phyloP scores from a whole-genome alignment of 1,140 invertebrate genomes.

The Calephelis virginiensis region DNA sequence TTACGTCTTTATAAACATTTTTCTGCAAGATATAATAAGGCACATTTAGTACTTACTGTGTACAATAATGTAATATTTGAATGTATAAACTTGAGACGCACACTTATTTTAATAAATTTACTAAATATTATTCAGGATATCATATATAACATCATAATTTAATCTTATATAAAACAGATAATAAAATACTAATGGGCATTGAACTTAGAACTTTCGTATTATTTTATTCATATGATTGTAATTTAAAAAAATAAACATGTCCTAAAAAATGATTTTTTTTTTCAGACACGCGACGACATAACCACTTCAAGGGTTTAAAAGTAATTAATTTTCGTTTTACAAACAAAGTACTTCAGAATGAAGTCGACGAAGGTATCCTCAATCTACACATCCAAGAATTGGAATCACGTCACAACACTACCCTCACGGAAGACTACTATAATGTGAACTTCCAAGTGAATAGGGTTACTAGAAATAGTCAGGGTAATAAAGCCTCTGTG shows the following conservation, averaged over 20 bases:
- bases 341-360: constrained; percentile 77
- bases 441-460: constrained; percentile 66
- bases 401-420: constrained; percentile 52
- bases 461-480: constrained; percentile 62
- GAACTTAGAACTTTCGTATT: constrained; percentile 21
- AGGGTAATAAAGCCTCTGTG: constrained; percentile 61
- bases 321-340: constrained; percentile 80
- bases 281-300: constrained; percentile 69
- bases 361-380: constrained; percentile 77
- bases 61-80: neutral
- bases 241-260: neutral
- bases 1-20: no score
- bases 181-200: neutral
- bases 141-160: neutral
- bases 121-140: no score
- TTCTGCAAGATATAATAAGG: no score
- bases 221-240: neutral
- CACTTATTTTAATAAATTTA: neutral
- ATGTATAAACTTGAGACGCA: neutral
- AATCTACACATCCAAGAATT: constrained; percentile 78
- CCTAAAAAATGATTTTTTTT: constrained; percentile 19
- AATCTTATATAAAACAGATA: neutral
- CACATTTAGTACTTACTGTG: no score
- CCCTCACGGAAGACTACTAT: constrained; percentile 50
- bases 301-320: constrained; percentile 71